Base-by-base conservation (phyloP, 2,113 vertebrate genomes). In the Pheucticus melanocephalus region DNA sequence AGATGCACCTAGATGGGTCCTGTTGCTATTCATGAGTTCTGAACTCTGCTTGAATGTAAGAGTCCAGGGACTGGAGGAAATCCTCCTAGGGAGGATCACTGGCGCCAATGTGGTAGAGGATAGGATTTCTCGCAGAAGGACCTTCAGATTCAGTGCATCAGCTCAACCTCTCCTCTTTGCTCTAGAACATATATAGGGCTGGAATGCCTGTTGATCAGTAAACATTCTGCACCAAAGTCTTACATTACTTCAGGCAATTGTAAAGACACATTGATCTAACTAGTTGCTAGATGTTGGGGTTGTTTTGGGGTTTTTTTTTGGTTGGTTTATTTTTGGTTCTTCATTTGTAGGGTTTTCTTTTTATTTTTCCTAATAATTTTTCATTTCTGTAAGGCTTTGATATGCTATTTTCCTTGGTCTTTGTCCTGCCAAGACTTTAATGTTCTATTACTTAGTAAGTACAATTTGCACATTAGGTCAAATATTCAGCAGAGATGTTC, bases 281-380 rank as follows among this genome's bases (percentile, higher is more conserved):
- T 15, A 31, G 3, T 24, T 47, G 23, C 20, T 28, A 28, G 12
- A 23, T n/a, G 15, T 14, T 19, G 5, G 16, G 1, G 25, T 9
- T 16, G 7, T 22, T 73, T 35, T 31, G 10, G 10, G 2, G 28
- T 14, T 42, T 1, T 0, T 57, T 57, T 51, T 66, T 21, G 3
- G 3, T 25, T 75, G 6, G 17, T 35, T 68, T 47, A 2, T 10
- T 68, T 15, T 20, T 45, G 17, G 18, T 8, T 57, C 9, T n/a
- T 51, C 9, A 0, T 39, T 59, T 39, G 8, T 27, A 23, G 31
- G 11, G 2, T 1, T 56, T 15, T 39, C 39, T 39, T 51, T 1
- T 27, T 18, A 1, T n/a, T 35, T 66, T 33, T 47, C 23, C 23
- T 15, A 56, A 10, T 33, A 54, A 44, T 35, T 44, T 30, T 51